Conservation (phyloP, 64 coral and sea anemone species). For the Pocillopora verrucosa region DNA sequence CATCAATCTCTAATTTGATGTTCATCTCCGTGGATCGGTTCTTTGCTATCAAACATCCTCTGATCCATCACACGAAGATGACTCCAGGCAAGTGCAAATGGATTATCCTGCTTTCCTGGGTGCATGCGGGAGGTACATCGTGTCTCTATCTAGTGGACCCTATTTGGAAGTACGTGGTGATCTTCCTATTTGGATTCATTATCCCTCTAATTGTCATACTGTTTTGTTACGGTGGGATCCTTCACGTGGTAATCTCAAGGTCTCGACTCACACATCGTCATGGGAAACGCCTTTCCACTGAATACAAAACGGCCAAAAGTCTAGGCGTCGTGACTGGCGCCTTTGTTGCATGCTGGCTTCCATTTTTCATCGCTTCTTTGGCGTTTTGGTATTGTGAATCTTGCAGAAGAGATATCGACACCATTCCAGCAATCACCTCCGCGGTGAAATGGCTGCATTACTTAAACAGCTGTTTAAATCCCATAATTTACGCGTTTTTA, state of each 20-base stretch:
- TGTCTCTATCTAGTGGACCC: slow-evolving; percentile 30
- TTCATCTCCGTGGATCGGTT: slow-evolving; percentile 92
- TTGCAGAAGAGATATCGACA: slow-evolving; percentile 18
- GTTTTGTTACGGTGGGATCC: slow-evolving; percentile 76
- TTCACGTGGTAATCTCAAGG: slow-evolving; percentile 68
- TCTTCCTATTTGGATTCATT: slow-evolving; percentile 76
- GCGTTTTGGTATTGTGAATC: slow-evolving; percentile 41
- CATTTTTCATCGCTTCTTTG: slow-evolving; percentile 77
- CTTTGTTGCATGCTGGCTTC: slow-evolving; percentile 82
- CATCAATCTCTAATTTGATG: slow-evolving; percentile 86
- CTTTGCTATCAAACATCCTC: slow-evolving; percentile 84
- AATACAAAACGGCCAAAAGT: slow-evolving; percentile 94
- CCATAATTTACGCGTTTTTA: slow-evolving; percentile 90
- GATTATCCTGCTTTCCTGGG: slow-evolving; percentile 70
- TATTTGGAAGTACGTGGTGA: slow-evolving; percentile 63
- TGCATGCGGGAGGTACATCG: slow-evolving; percentile 49
- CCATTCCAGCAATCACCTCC: slow-evolving; percentile 61
- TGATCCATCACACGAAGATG: slow-evolving; percentile 93
- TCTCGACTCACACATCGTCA: slow-evolving; percentile 72
- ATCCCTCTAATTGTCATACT: slow-evolving; percentile 72
- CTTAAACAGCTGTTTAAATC: slow-evolving; percentile 87
- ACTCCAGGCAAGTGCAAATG: slow-evolving; percentile 59
- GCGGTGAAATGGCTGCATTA: slow-evolving; percentile 90
- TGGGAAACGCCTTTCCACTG: slow-evolving; percentile 71
- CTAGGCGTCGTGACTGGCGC: slow-evolving; percentile 87